Percentiles rank a stretch among this genome's conserved stretches.
phyloP scores from a whole-genome alignment of 2,797 vertebrate species.

The Enteromius thamalakanensis region DNA sequence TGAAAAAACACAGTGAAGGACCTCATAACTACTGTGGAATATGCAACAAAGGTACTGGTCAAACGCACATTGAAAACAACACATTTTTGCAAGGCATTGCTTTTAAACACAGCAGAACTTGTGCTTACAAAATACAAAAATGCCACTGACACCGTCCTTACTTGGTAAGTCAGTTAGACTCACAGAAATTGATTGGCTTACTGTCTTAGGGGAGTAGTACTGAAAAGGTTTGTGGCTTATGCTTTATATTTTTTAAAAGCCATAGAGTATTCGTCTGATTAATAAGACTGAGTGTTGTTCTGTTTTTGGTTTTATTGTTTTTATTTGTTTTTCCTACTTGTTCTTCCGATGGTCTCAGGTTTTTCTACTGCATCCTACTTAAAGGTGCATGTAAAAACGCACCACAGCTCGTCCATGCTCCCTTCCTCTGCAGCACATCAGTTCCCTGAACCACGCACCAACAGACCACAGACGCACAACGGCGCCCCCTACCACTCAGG shows the following conservation, averaged over 20 bases:
- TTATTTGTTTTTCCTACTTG: conserved; percentile 73
- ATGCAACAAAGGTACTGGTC: conserved; percentile 96
- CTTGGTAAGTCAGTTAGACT: background rate
- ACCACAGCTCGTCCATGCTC: conserved; percentile 91
- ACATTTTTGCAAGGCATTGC: conserved; percentile 18
- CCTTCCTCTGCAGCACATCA: conserved; percentile 79
- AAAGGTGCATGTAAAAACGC: conserved; percentile 99
- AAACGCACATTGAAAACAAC: background rate
- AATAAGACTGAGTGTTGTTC: conserved; percentile 63
- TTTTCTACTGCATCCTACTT: conserved; percentile 99
- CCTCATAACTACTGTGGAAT: conserved; percentile 99
- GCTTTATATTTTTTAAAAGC: background rate
- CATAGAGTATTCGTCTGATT: background rate
- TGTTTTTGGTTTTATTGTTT: conserved; percentile 51
- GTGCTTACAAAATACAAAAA: conserved; percentile 7
- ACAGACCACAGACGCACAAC: conserved; percentile 93
- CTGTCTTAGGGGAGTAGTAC: background rate
- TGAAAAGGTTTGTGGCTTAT: conserved; percentile 13
- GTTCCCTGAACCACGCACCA: conserved; percentile 89
- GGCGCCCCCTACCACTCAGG: conserved; percentile 97
- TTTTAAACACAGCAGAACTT: conserved; percentile 24
- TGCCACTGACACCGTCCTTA: background rate
- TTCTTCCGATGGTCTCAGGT: conserved; percentile 85
- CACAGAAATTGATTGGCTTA: conserved; percentile 3
- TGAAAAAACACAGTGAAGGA: conserved; percentile 99